These are phyloP conservation scores for Tetragnatha versicolor DNA, from an alignment of 1,140 invertebrate genomes.

Conservation along the genomic window DNA sequence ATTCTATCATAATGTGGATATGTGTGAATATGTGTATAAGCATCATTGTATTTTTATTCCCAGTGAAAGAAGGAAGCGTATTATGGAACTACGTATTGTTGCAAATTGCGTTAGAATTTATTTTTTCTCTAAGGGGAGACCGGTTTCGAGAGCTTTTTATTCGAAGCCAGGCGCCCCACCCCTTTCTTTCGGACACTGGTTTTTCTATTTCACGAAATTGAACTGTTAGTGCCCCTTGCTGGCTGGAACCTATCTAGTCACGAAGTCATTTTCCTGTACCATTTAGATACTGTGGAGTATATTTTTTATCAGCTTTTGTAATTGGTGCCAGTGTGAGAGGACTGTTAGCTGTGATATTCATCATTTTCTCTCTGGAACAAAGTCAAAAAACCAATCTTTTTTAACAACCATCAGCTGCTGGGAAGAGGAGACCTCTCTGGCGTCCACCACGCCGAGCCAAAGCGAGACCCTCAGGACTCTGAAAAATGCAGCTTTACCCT, in stretches of 20 bases:
- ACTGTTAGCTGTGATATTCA: constrained; percentile 54
- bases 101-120: background rate
- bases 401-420: constrained; percentile 24
- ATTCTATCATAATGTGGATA: constrained; percentile 15
- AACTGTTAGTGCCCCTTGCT: constrained; percentile 46
- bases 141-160: background rate
- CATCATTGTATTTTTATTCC: constrained; percentile 50
- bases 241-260: constrained; percentile 45
- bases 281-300: constrained; percentile 10
- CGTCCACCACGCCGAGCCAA: background rate
- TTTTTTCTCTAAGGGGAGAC: background rate
- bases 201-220: background rate
- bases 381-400: constrained; percentile 21
- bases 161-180: too few species aligned
- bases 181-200: too few species aligned
- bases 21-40: background rate
- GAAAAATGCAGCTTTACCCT: constrained; percentile 11
- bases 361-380: constrained; percentile 48
- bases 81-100: too few species aligned
- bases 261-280: constrained; percentile 42
- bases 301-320: constrained; percentile 39
- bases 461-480: too few species aligned
- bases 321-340: constrained; percentile 50
- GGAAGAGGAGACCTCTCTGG: background rate
- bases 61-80: constrained; percentile 5